A percentile compares a stretch with the other conserved stretches of the same genome.
Conservation (phyloP, 2,797 vertebrate genomes). For the Mallotus villosus region DNA sequence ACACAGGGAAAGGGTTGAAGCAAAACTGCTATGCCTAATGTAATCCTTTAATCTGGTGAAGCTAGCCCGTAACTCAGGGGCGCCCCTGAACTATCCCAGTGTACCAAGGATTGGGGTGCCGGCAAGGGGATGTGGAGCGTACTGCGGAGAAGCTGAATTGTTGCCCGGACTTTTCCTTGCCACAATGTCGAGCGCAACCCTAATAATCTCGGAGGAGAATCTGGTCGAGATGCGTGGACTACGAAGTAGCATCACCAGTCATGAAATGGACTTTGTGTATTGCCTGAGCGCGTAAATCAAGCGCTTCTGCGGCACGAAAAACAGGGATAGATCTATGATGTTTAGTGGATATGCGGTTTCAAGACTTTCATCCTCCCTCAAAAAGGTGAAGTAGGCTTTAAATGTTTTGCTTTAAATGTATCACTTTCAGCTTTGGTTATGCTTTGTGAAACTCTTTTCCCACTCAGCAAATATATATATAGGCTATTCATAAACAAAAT, state of each 20-base stretch:
- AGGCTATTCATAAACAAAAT: not conserved
- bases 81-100: conserved; percentile 22
- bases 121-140: conserved; percentile 28
- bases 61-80: conserved; percentile 36
- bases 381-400: conserved; percentile 51
- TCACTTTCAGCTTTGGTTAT: not conserved
- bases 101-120: conserved; percentile 22
- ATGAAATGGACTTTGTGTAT: conserved; percentile 43
- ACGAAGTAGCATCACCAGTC: conserved; percentile 38
- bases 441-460: not conserved
- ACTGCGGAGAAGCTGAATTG: conserved; percentile 37
- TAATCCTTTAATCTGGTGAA: conserved; percentile 43
- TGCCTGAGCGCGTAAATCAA: conserved; percentile 17
- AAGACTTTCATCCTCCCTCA: conserved; percentile 34
- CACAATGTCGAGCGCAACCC: conserved; percentile 37
- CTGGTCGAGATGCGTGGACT: conserved; percentile 30
- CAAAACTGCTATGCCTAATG: conserved; percentile 30
- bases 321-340: conserved; percentile 25
- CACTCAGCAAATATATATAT: not conserved
- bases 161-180: conserved; percentile 21
- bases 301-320: conserved; percentile 5
- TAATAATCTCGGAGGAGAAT: conserved; percentile 4
- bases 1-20: conserved; percentile 20
- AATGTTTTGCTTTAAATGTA: conserved; percentile 9
- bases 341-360: conserved; percentile 34